These are phyloP conservation scores for Bombus breviceps DNA, from an alignment of 1,140 invertebrate genomes.

Conservation along the genomic window DNA sequence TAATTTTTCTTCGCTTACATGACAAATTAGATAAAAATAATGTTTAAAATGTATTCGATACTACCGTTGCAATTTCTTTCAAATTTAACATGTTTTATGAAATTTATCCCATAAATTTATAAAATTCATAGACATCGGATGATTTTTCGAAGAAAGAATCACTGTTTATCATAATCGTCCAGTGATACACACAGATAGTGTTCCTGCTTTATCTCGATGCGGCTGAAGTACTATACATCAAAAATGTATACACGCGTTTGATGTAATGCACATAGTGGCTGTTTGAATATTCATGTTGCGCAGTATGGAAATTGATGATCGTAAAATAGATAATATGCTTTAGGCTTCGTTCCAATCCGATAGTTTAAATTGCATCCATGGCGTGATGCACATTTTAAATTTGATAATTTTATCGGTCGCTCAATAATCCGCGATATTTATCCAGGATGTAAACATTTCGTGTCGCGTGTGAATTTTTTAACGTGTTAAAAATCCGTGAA, in stretches of 20 bases:
- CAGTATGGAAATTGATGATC: conserved; percentile 49
- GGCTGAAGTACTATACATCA: conserved; percentile 34
- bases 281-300: conserved; percentile 57
- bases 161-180: conserved; percentile 30
- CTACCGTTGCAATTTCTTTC: background rate
- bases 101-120: background rate
- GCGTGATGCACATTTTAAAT: conserved; percentile 25
- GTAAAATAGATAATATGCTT: conserved; percentile 47
- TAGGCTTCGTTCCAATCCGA: conserved; percentile 43
- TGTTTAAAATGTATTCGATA: background rate
- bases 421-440: conserved; percentile 41
- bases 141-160: background rate
- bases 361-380: conserved; percentile 25
- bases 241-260: conserved; percentile 47
- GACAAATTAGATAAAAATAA: no score
- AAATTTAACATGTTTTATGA: background rate
- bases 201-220: conserved; percentile 31
- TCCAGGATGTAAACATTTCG: background rate
- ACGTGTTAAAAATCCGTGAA: background rate
- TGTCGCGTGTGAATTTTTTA: conserved; percentile 19
- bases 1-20: no score
- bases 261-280: conserved; percentile 25
- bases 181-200: background rate
- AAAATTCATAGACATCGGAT: background rate
- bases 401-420: conserved; percentile 42